Evolutionary conservation across 2,797 vertebrate genomes (phyloP).

Genomic region (Coccyzus lansbergi): DNA sequence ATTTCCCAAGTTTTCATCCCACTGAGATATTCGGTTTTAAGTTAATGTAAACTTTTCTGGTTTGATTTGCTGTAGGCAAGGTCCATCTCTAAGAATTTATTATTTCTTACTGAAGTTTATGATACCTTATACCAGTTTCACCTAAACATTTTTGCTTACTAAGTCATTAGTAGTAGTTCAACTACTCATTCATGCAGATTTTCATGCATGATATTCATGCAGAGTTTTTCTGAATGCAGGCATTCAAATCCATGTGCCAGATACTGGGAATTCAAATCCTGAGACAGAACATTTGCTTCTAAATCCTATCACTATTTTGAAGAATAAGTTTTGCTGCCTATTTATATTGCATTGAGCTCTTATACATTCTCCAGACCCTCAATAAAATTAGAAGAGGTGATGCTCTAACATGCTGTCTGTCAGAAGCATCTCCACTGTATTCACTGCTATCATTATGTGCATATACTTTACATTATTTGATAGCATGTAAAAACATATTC

Average conservation of each 20-base stretch:
- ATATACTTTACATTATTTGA: constrained; percentile 30
- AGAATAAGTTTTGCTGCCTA: not conserved
- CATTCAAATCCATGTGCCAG: not conserved
- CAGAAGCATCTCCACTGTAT: not conserved
- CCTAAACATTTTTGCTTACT: not conserved
- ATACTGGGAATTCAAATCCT: not conserved
- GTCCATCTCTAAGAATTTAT: not conserved
- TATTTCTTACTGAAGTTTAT: not conserved
- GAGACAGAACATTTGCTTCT: not conserved
- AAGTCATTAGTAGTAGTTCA: not conserved
- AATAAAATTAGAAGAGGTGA: not conserved
- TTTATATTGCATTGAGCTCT: not conserved
- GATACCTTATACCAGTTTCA: not conserved
- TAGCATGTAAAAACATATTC: constrained; percentile 18
- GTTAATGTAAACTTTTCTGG: not conserved
- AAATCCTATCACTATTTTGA: not conserved
- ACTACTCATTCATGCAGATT: not conserved
- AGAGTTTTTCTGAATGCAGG: not conserved
- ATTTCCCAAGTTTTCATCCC: not conserved
- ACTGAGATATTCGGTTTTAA: not conserved
- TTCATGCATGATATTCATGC: not conserved
- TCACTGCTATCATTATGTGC: not conserved
- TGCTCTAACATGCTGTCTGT: not conserved
- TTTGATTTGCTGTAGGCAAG: not conserved
- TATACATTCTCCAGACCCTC: not conserved